A percentile compares a stretch with the other conserved stretches of the same genome.
Evolutionary conservation across 2,888 invertebrate species (phyloP).

Genomic region (Cylindroiulus punctatus): DNA sequence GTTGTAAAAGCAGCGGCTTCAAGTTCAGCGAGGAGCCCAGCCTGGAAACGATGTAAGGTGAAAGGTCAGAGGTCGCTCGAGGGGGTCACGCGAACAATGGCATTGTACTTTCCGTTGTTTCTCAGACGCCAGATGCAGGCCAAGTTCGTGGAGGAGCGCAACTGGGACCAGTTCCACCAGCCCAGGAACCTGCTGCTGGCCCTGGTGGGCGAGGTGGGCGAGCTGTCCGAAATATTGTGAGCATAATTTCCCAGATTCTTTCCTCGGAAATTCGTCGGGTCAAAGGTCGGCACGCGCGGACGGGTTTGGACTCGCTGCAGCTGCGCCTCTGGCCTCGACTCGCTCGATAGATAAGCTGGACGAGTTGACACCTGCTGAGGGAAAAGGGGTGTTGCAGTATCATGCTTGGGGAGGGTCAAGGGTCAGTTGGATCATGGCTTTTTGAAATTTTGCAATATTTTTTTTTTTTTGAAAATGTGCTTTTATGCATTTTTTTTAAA

Average conservation of each 20-base stretch:
- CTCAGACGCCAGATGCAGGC: slow-evolving; percentile 49
- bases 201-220: slow-evolving; percentile 68
- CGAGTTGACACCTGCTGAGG: too few relatives aligned
- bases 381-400: too few relatives aligned
- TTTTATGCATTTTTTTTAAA: too few relatives aligned
- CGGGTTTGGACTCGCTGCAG: too few relatives aligned
- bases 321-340: too few relatives aligned
- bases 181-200: slow-evolving; percentile 64
- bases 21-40: not conserved
- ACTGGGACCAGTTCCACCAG: slow-evolving; percentile 67
- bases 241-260: too few relatives aligned
- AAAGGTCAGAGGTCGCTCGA: not conserved
- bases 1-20: not conserved
- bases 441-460: too few relatives aligned
- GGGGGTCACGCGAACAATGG: not conserved
- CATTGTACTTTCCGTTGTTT: not conserved
- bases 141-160: slow-evolving; percentile 64
- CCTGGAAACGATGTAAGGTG: not conserved
- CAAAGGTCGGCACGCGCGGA: not conserved
- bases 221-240: slow-evolving; percentile 68
- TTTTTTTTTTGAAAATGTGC: too few relatives aligned
- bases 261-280: slow-evolving; percentile 63
- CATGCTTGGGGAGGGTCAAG: too few relatives aligned
- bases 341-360: too few relatives aligned
- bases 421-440: too few relatives aligned